phyloP scores from a whole-genome alignment of 2,113 vertebrate species.

The Podarcis raffonei region DNA sequence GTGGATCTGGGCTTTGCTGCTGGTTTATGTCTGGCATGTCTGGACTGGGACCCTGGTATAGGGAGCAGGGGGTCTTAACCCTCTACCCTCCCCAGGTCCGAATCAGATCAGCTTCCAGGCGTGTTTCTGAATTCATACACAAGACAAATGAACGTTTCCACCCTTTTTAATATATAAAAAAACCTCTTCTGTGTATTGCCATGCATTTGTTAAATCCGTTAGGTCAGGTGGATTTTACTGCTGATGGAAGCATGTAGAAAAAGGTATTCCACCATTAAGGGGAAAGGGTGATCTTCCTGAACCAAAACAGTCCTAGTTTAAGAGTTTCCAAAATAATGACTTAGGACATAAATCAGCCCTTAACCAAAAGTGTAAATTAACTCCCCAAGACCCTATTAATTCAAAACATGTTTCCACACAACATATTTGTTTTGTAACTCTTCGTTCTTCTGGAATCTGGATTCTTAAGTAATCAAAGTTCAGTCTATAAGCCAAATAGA shows the following conservation, averaged over 20 bases:
- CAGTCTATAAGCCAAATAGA: neutral
- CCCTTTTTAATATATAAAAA: neutral
- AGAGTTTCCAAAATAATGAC: constrained; percentile 14
- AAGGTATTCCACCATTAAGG: neutral
- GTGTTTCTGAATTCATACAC: neutral
- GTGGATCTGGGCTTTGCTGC: too few relatives aligned
- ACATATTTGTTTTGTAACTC: neutral
- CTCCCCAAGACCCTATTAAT: neutral
- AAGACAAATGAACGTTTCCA: neutral
- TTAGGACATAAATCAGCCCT: neutral
- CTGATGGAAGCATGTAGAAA: neutral
- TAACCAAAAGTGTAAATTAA: neutral
- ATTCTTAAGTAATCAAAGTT: neutral
- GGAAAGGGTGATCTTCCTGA: neutral
- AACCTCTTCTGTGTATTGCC: neutral
- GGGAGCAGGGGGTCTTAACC: neutral
- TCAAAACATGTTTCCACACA: constrained; percentile 19
- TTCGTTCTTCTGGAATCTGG: neutral
- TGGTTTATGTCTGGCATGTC: neutral
- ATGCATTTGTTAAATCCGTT: neutral
- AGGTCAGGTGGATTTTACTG: neutral
- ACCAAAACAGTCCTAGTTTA: neutral
- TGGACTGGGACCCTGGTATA: neutral
- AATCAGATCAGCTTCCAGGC: neutral
- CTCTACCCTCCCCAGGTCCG: neutral